Conservation (phyloP, 1,140 invertebrate genomes). For the Battus philenor region DNA sequence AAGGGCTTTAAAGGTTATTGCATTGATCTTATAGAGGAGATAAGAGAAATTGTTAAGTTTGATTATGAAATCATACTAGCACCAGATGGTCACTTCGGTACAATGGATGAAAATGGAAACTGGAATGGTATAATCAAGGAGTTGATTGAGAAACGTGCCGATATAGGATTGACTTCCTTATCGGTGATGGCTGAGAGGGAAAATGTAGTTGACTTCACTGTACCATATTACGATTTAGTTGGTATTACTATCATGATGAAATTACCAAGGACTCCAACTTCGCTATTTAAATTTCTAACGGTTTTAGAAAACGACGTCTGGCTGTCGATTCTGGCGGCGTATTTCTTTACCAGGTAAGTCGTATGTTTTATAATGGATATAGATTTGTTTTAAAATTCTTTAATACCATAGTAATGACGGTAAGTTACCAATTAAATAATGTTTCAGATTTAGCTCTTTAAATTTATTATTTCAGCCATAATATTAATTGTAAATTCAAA, state of each 20-base stretch:
- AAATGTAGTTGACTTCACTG: conserved; percentile 95
- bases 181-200: conserved; percentile 97
- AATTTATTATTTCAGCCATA: no score
- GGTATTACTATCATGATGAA: conserved; percentile 95
- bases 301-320: conserved; percentile 97
- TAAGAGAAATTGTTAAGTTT: conserved; percentile 88
- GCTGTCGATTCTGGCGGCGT: conserved; percentile 96
- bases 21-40: conserved; percentile 92
- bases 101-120: conserved; percentile 88
- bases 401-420: no score
- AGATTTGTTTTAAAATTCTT: no score
- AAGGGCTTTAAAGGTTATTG: conserved; percentile 92
- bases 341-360: conserved; percentile 91
- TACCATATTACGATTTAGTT: conserved; percentile 96
- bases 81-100: conserved; percentile 88
- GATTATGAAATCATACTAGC: conserved; percentile 91
- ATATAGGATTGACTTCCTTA: conserved; percentile 91
- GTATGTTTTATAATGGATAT: no score
- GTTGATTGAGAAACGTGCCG: conserved; percentile 91
- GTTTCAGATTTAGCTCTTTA: no score
- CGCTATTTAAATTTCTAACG: conserved; percentile 97
- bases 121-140: conserved; percentile 97
- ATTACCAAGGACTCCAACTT: conserved; percentile 86
- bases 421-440: no score
- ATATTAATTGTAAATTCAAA: no score